Conservation (phyloP, 2,888 invertebrate species). For the Arenicola marina region DNA sequence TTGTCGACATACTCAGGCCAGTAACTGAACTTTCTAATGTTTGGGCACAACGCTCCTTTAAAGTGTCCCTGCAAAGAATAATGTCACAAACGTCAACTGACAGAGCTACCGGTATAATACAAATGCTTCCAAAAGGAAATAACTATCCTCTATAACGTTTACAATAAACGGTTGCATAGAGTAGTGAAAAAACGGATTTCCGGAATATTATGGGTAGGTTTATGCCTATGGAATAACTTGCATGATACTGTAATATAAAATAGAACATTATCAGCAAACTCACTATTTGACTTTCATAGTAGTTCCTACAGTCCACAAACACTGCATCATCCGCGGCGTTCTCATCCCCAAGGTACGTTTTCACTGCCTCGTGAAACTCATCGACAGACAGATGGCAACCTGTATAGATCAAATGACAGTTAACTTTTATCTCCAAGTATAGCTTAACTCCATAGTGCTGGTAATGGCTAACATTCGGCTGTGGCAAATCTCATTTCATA, state of each 20-base stretch:
- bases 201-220: too few species aligned
- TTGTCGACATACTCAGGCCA: slow-evolving; percentile 31
- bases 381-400: slow-evolving; percentile 19
- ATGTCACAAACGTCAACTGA: too few species aligned
- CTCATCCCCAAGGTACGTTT: background rate
- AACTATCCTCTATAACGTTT: too few species aligned
- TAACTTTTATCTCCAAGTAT: background rate
- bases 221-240: too few species aligned
- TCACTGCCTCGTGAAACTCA: slow-evolving; percentile 21
- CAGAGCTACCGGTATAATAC: too few species aligned
- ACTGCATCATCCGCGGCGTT: slow-evolving; percentile 4
- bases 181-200: too few species aligned
- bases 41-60: slow-evolving; percentile 21
- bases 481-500: background rate
- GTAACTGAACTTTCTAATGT: slow-evolving; percentile 31
- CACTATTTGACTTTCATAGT: slow-evolving; percentile 31
- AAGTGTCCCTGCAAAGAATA: slow-evolving; percentile 22
- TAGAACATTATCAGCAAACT: slow-evolving; percentile 3
- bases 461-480: background rate
- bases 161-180: too few species aligned
- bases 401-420: slow-evolving; percentile 7
- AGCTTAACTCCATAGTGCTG: background rate
- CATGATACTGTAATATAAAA: background rate
- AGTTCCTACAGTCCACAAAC: slow-evolving; percentile 29
- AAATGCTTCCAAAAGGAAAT: too few species aligned